Percentiles rank a stretch among this genome's conserved stretches.
These are phyloP conservation scores for Aphyosemion australe DNA, from an alignment of 2,113 vertebrate species.

Conservation along the genomic window DNA sequence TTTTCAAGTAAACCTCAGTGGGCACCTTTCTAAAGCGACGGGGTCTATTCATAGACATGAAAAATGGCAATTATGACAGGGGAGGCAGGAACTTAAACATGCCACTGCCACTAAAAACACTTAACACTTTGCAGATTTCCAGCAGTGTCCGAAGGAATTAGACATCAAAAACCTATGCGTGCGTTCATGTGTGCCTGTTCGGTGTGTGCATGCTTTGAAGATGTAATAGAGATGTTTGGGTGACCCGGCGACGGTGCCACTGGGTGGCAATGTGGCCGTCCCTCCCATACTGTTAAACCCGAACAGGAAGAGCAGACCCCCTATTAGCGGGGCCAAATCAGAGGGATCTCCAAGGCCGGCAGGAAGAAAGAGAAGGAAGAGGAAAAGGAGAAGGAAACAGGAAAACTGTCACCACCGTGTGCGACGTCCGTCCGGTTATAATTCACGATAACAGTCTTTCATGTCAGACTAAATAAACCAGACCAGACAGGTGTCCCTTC, in stretches of 20 bases:
- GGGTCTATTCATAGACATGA: conserved; percentile 71
- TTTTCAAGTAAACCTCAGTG: conserved; percentile 68
- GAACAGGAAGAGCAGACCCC: conserved; percentile 73
- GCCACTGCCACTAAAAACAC: conserved; percentile 45
- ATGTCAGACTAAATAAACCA: conserved; percentile 42
- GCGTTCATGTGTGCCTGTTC: conserved; percentile 21
- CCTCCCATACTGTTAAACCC: conserved; percentile 74
- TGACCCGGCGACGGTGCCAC: conserved; percentile 58
- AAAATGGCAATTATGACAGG: conserved; percentile 57
- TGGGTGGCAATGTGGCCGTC: conserved; percentile 66
- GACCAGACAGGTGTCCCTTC: conserved; percentile 50
- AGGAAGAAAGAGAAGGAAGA: conserved; percentile 18
- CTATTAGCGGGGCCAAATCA: conserved; percentile 74
- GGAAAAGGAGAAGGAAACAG: conserved; percentile 15
- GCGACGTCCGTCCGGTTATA: conserved; percentile 21
- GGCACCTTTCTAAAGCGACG: conserved; percentile 49
- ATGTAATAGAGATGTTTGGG: conserved; percentile 62
- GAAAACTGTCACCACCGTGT: conserved; percentile 11
- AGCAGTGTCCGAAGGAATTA: conserved; percentile 20
- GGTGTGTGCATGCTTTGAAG: conserved; percentile 38
- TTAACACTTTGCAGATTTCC: conserved; percentile 32
- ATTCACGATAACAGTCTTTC: conserved; percentile 22
- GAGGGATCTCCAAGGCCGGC: conserved; percentile 59
- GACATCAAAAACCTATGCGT: conserved; percentile 23
- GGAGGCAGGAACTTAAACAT: conserved; percentile 54